These are phyloP conservation scores for Cyanoderma ruficeps DNA, from an alignment of 2,113 vertebrate genomes.

Conservation along the genomic window DNA sequence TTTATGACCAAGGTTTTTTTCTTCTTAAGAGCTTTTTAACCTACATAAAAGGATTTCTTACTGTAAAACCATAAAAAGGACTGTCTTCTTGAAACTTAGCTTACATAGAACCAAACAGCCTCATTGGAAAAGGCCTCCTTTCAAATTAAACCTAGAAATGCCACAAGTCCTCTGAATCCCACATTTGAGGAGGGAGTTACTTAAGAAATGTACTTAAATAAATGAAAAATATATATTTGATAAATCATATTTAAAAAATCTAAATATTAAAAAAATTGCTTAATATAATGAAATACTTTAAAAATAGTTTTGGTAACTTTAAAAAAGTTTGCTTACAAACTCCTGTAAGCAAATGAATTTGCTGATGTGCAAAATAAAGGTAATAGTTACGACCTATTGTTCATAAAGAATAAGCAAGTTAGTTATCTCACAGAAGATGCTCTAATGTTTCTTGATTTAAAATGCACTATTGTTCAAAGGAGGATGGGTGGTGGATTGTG, in stretches of 20 bases:
- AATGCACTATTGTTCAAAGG: neutral
- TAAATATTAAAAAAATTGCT: neutral
- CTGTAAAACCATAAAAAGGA: neutral
- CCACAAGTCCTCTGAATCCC: neutral
- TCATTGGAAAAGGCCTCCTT: neutral
- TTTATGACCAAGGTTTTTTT: neutral
- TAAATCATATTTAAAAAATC: no score
- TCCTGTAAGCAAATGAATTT: neutral
- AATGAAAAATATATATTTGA: neutral
- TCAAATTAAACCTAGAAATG: neutral
- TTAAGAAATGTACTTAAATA: neutral
- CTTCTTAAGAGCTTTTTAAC: neutral
- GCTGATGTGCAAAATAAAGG: neutral
- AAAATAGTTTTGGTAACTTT: neutral
- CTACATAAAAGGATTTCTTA: neutral
- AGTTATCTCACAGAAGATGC: neutral
- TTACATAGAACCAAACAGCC: accelerated
- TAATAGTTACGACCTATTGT: neutral
- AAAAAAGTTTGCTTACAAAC: neutral
- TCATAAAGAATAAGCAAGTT: neutral
- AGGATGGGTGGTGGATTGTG: neutral
- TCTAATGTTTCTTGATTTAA: neutral
- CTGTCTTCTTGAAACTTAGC: neutral
- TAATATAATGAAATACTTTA: neutral
- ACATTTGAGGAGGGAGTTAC: neutral